These are phyloP conservation scores for Anastatus disparis DNA, from an alignment of 1,140 invertebrate species.

Conservation along the genomic window DNA sequence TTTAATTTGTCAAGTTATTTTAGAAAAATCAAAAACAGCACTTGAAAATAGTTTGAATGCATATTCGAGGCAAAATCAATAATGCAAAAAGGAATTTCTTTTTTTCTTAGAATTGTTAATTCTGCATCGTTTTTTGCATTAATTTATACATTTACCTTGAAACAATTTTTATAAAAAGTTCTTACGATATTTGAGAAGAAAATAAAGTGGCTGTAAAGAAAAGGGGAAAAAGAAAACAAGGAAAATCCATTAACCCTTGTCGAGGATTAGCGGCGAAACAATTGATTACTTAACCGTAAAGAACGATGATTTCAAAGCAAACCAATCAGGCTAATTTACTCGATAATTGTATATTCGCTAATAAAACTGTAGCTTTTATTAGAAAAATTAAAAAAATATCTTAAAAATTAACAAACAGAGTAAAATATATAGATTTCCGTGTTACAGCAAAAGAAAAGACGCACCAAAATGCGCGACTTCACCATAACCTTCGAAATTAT, in stretches of 20 bases:
- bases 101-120: too few relatives aligned
- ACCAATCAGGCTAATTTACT: not conserved
- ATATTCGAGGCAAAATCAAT: too few relatives aligned
- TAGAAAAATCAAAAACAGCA: too few relatives aligned
- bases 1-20: too few relatives aligned
- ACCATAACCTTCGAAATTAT: not conserved
- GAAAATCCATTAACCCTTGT: slow-evolving; percentile 37
- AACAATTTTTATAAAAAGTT: not conserved
- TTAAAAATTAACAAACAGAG: too few relatives aligned
- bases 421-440: not conserved
- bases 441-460: not conserved
- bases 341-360: not conserved
- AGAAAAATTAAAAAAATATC: too few relatives aligned
- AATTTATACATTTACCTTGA: not conserved
- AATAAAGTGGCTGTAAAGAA: not conserved
- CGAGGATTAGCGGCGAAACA: slow-evolving; percentile 4
- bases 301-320: slow-evolving; percentile 23
- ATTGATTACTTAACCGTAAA: slow-evolving; percentile 13
- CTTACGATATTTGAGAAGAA: not conserved
- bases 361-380: too few relatives aligned
- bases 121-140: too few relatives aligned
- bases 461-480: not conserved
- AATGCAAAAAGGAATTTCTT: too few relatives aligned
- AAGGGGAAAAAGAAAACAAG: slow-evolving; percentile 36
- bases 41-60: too few relatives aligned